Base-by-base conservation (phyloP, 2,888 invertebrate genomes). In the Oligia fasciuncula region DNA sequence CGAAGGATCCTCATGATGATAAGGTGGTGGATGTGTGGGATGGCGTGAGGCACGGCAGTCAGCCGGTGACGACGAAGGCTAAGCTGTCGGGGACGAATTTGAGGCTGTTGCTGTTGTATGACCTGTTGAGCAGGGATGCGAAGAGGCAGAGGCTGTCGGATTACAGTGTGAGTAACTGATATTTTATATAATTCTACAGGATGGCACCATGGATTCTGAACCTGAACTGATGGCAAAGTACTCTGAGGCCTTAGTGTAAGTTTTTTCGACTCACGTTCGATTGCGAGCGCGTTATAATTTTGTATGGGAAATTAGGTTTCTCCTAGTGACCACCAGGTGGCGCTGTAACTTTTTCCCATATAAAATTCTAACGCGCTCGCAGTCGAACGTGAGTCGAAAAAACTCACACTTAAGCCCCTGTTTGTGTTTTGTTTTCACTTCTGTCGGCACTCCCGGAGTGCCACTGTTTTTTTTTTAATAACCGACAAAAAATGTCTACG, bases 111-210 rank as follows among this genome's bases (percentile, higher is more conserved):
- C 93, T 97, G 43, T 91, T 98, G 54, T 98, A 98, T 90, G 98
- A 98, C 87, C 95, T 97, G 9, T 89, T 98, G 72, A 98, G 97
- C 91, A 97, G 98, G 84, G 98, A 98, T 81, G 97, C 98, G 1
- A 98, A 98, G 90, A 97, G 95, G 79, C 97, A 97, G 86, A 97
- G 97, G 60, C 95, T 98, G 9, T 97, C 97, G 8, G 97, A 97
- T 87, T 98, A 96, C 87, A 95, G 96, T 83, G 97, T 97, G 91
- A 97, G 97, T 95, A 86, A 23, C 35, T 60, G 13, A 17, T 17
- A 11, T 75, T 23, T 73, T 43, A 19, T 13, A 3, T 40, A 49
- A 35, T n/a, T 62, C 5, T 29, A 62, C 62, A 62, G 5, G 62
- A 0, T n/a, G 60, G n/a, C 60, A 60, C 29, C 29, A 5, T 29